Conservation (phyloP, 2,888 invertebrate species). For the Macaria liturata region DNA sequence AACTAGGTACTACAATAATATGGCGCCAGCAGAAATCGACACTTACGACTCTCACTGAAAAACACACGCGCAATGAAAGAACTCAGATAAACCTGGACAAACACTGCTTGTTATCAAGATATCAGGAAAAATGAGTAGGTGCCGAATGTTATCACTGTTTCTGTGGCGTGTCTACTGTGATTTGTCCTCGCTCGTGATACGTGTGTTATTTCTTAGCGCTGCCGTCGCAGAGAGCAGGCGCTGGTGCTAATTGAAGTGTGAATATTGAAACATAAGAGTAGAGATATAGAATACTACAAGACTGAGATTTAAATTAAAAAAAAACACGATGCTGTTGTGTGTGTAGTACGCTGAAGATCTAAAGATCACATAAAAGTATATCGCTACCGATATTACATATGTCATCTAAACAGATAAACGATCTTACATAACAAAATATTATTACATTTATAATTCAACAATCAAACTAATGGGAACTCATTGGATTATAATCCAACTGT, state of each 20-base stretch:
- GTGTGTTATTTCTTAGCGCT: slow-evolving; percentile 28
- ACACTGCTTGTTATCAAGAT: slow-evolving; percentile 34
- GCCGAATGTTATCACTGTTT: slow-evolving; percentile 33
- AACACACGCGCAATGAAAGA: slow-evolving; percentile 11
- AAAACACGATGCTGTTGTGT: no score
- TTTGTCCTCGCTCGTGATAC: slow-evolving; percentile 36
- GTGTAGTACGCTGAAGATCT: no score
- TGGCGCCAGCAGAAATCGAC: slow-evolving; percentile 22
- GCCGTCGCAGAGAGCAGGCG: not conserved
- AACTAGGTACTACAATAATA: slow-evolving; percentile 3
- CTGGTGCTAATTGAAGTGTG: slow-evolving; percentile 46
- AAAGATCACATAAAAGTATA: no score
- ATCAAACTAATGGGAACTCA: no score
- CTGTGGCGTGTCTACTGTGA: slow-evolving; percentile 34
- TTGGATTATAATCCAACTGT: no score
- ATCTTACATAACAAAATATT: no score
- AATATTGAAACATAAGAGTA: slow-evolving; percentile 24
- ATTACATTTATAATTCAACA: no score
- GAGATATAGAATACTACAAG: no score
- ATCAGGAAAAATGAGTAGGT: slow-evolving; percentile 28
- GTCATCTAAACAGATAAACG: no score
- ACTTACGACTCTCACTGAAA: slow-evolving; percentile 13
- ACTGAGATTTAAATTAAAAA: no score
- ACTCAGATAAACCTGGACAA: slow-evolving; percentile 34
- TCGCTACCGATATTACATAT: no score